A percentile compares a stretch with the other conserved stretches of the same genome.
phyloP scores from a whole-genome alignment of 2,113 vertebrate species.

The Turnix velox region DNA sequence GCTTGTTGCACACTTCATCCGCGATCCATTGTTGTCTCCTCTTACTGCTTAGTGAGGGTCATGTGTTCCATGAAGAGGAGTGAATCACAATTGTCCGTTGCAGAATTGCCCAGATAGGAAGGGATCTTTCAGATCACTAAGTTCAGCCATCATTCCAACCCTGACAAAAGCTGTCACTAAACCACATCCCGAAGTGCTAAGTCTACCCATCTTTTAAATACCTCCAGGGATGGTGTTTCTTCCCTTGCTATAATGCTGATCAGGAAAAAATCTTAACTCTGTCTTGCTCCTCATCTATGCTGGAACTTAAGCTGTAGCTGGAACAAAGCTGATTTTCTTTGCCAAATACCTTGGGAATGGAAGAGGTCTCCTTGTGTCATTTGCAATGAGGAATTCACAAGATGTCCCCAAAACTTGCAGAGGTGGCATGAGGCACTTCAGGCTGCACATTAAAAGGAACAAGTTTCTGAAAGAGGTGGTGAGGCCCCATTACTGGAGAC shows the following conservation, averaged over 20 bases:
- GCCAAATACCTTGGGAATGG: not conserved
- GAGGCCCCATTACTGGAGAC: too few species aligned
- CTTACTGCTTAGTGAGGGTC: not conserved
- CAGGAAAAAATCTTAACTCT: not conserved
- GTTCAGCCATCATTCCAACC: too few species aligned
- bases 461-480: too few species aligned
- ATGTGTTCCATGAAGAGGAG: not conserved
- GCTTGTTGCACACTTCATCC: not conserved
- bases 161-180: too few species aligned
- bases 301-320: not conserved
- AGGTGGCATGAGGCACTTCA: not conserved
- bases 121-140: too few species aligned
- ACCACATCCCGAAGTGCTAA: too few species aligned
- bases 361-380: not conserved
- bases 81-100: too few species aligned
- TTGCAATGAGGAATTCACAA: not conserved
- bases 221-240: too few species aligned
- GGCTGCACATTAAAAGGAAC: too few species aligned
- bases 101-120: too few species aligned
- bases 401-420: not conserved
- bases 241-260: not conserved
- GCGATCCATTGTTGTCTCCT: too few species aligned
- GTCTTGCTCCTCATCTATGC: not conserved
- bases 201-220: too few species aligned
- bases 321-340: not conserved